phyloP scores from a whole-genome alignment of 1,140 invertebrate species.

The Caerostris extrusa region DNA sequence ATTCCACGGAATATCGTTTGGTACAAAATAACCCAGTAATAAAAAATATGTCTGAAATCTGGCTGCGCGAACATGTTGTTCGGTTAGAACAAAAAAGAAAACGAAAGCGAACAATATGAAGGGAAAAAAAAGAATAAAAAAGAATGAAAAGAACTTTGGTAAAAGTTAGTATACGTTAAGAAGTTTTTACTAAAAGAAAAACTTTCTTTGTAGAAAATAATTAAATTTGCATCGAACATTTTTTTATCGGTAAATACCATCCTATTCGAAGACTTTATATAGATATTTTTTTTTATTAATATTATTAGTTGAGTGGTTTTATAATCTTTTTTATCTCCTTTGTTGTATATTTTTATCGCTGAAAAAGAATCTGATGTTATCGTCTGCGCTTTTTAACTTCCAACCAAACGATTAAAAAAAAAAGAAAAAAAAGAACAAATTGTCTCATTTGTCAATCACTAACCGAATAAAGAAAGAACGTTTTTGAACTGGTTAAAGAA shows the following conservation, averaged over 20 bases:
- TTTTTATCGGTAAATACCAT: not conserved
- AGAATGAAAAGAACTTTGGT: not conserved
- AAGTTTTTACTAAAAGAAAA: not conserved
- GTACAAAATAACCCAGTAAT: constrained; percentile 57
- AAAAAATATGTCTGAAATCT: constrained; percentile 39
- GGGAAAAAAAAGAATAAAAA: not conserved
- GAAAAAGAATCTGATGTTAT: not conserved
- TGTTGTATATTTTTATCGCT: not conserved
- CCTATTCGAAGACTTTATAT: not conserved
- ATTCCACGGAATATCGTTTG: not conserved
- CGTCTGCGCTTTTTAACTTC: constrained; percentile 23
- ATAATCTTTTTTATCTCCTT: not conserved
- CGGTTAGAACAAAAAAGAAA: not conserved
- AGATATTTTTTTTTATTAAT: not conserved
- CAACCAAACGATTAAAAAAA: not conserved
- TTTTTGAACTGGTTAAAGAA: not conserved
- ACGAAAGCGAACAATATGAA: not conserved
- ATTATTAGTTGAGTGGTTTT: not conserved
- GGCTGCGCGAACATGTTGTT: constrained; percentile 2
- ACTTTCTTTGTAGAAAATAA: constrained; percentile 43
- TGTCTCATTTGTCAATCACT: not conserved
- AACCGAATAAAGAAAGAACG: not conserved
- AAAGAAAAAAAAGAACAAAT: not conserved
- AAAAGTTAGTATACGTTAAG: constrained; percentile 1
- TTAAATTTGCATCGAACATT: constrained; percentile 54